Percentiles rank a stretch among this genome's conserved stretches.
These are phyloP conservation scores for Falcaria lacertinaria DNA, from an alignment of 2,888 invertebrate genomes.

Conservation along the genomic window DNA sequence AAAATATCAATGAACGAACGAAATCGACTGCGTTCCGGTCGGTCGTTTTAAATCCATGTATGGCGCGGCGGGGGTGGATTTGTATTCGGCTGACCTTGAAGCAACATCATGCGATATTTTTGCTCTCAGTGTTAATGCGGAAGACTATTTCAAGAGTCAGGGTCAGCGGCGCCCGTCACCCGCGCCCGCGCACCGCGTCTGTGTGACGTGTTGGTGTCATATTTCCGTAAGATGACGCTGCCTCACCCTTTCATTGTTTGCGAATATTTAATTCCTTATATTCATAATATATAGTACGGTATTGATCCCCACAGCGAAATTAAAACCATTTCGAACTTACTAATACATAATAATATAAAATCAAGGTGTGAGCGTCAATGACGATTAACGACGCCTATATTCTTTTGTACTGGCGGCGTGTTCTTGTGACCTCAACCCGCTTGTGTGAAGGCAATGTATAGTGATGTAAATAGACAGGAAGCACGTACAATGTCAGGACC, in stretches of 20 bases:
- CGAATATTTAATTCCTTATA: not conserved
- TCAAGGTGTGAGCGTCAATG: constrained; percentile 22
- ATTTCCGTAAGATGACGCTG: constrained; percentile 51
- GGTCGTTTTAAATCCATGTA: constrained; percentile 51
- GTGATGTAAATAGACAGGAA: constrained; percentile 74
- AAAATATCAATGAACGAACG: not conserved
- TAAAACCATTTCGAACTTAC: too few relatives aligned
- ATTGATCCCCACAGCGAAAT: too few relatives aligned
- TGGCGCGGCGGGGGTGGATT: constrained; percentile 51
- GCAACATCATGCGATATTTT: constrained; percentile 76
- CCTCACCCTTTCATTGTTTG: constrained; percentile 27
- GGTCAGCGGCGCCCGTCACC: constrained; percentile 65
- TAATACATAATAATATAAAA: not conserved
- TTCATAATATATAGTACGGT: too few relatives aligned
- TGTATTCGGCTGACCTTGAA: constrained; percentile 47
- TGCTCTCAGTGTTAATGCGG: constrained; percentile 73
- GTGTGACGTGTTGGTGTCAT: constrained; percentile 49
- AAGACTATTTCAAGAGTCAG: constrained; percentile 81
- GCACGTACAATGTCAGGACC: constrained; percentile 64
- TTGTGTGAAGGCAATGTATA: constrained; percentile 70
- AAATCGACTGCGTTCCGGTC: constrained; percentile 29
- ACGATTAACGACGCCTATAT: constrained; percentile 13
- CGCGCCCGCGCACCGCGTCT: constrained; percentile 42
- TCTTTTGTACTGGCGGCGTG: constrained; percentile 34
- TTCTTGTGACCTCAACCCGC: constrained; percentile 67